Conservation (phyloP, 2,888 invertebrate genomes). For the Petrophora chlorosata region DNA sequence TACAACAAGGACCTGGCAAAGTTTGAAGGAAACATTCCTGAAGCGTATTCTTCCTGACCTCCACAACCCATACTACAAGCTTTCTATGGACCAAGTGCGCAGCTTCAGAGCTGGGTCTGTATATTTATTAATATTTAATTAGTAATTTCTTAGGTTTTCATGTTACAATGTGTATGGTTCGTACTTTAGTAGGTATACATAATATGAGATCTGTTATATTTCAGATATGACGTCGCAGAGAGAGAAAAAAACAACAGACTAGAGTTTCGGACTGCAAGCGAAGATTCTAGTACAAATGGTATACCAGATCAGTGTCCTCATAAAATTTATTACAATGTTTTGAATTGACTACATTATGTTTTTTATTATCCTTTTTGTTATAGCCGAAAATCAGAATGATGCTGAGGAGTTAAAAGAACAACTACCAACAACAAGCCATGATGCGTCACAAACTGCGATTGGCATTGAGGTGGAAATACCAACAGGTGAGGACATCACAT, state of each 20-base stretch:
- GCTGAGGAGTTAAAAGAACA: too few relatives aligned
- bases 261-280: conserved; percentile 50
- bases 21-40: conserved; percentile 75
- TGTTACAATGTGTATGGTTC: too few relatives aligned
- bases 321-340: not conserved
- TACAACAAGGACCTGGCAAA: conserved; percentile 76
- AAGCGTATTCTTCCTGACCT: conserved; percentile 76
- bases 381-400: conserved; percentile 42
- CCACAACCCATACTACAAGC: conserved; percentile 71
- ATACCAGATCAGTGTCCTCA: conserved; percentile 30
- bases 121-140: conserved; percentile 13
- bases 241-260: conserved; percentile 56
- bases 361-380: too few relatives aligned
- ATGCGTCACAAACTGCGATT: conserved; percentile 47
- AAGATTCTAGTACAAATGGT: conserved; percentile 52
- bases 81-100: conserved; percentile 59
- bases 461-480: conserved; percentile 46
- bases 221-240: conserved; percentile 57
- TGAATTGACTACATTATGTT: too few relatives aligned
- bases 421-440: conserved; percentile 45
- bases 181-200: too few relatives aligned
- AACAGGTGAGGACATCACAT: conserved; percentile 65
- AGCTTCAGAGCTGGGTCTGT: conserved; percentile 70
- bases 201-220: too few relatives aligned
- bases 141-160: too few relatives aligned